Evolutionary conservation across 2,797 vertebrate species (phyloP).

Genomic region (Neoniphon sammara): DNA sequence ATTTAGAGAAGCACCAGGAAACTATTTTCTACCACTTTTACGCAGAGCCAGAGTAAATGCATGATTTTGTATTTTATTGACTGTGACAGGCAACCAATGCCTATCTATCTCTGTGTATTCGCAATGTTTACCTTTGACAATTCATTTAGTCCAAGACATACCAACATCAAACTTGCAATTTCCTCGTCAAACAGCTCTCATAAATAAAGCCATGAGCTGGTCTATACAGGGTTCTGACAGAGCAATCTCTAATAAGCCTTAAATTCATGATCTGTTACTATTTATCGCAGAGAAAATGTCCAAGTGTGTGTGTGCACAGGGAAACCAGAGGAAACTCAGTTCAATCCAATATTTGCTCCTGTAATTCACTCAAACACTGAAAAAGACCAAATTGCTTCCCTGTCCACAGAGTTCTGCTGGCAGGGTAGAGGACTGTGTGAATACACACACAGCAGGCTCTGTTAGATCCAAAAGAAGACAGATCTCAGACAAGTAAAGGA

Average conservation of each 20-base stretch:
- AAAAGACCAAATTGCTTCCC: conserved; percentile 77
- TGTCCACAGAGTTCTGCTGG: conserved; percentile 67
- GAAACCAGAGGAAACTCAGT: conserved; percentile 75
- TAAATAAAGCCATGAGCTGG: conserved; percentile 66
- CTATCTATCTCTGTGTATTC: conserved; percentile 59
- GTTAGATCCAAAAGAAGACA: conserved; percentile 65
- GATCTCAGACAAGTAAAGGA: conserved; percentile 66
- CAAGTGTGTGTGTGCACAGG: conserved; percentile 56
- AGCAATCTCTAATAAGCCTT: conserved; percentile 66
- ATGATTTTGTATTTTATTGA: conserved; percentile 58
- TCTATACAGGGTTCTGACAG: conserved; percentile 64
- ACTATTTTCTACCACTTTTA: conserved; percentile 53
- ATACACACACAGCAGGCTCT: conserved; percentile 72
- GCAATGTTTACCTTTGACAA: conserved; percentile 73
- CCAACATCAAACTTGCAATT: conserved; percentile 74
- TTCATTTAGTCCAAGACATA: conserved; percentile 67
- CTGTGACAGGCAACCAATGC: conserved; percentile 67
- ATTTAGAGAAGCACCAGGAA: conserved; percentile 56
- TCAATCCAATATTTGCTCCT: conserved; percentile 78
- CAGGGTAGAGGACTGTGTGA: conserved; percentile 55
- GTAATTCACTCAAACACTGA: conserved; percentile 80
- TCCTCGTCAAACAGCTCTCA: conserved; percentile 67
- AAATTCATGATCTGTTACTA: conserved; percentile 71
- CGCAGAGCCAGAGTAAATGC: conserved; percentile 61
- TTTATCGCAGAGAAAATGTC: conserved; percentile 71